Conservation (phyloP, 2,797 vertebrate species). For the Cyclura pinguis region DNA sequence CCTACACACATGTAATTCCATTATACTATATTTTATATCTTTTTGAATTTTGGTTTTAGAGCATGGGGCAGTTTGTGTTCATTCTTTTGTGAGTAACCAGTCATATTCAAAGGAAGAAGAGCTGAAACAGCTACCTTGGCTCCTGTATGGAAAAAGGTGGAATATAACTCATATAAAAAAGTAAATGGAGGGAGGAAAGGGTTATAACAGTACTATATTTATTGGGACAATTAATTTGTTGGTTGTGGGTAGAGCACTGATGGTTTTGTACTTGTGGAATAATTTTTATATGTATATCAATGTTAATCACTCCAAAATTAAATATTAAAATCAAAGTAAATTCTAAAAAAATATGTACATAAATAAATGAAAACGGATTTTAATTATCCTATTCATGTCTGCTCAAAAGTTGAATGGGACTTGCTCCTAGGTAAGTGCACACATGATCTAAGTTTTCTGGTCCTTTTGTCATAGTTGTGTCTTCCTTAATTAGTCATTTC, state of each 20-base stretch:
- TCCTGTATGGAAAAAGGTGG: no score
- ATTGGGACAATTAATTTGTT: no score
- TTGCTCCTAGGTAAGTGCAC: neutral
- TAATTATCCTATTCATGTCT: neutral
- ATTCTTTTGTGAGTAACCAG: neutral
- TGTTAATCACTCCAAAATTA: no score
- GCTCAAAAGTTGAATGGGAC: neutral
- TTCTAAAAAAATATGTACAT: no score
- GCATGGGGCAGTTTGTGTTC: neutral
- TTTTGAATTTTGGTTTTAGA: neutral
- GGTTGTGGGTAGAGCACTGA: no score
- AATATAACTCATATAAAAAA: no score
- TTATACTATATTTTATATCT: neutral
- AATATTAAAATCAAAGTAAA: no score
- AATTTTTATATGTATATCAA: no score
- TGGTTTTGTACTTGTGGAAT: no score
- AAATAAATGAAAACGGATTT: neutral
- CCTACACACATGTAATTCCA: no score
- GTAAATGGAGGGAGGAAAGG: no score
- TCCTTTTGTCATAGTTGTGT: constrained; percentile 18
- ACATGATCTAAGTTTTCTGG: constrained; percentile 20
- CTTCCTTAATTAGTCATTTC: constrained; percentile 39
- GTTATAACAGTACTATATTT: no score
- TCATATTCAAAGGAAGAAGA: neutral
- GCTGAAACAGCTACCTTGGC: neutral